Percentiles rank a stretch among this genome's conserved stretches.
Conservation (phyloP, 2,797 vertebrate genomes). For the Steatocranus sp. region DNA sequence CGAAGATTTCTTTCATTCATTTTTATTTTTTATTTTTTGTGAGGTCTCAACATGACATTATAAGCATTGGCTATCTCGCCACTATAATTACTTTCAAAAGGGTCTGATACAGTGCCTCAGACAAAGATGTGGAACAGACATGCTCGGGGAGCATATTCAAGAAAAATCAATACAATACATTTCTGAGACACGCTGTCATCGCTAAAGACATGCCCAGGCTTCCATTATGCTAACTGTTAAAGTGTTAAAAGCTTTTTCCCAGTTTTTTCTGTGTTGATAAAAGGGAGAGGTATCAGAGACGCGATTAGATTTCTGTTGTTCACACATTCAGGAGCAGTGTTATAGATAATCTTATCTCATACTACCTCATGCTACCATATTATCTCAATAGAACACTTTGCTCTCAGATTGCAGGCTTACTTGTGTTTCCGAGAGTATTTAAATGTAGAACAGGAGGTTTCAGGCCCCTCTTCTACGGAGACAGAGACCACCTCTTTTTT, state of each 20-base stretch:
- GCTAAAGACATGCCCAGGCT: slow-evolving; percentile 1
- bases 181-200: slow-evolving; percentile 33
- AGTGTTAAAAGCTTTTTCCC: slow-evolving; percentile 30
- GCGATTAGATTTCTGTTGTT: slow-evolving; percentile 13
- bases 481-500: background rate
- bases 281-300: background rate
- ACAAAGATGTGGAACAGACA: slow-evolving; percentile 28
- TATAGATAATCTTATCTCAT: slow-evolving; percentile 1
- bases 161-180: slow-evolving; percentile 56
- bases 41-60: slow-evolving; percentile 26
- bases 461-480: background rate
- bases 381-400: background rate
- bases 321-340: background rate
- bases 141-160: slow-evolving; percentile 19
- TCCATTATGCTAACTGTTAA: slow-evolving; percentile 22
- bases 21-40: background rate
- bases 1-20: slow-evolving; percentile 11
- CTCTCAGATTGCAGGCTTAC: background rate
- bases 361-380: background rate
- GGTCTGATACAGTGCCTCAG: slow-evolving; percentile 2
- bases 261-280: background rate
- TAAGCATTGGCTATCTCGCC: slow-evolving; percentile 20
- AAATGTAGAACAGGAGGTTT: background rate
- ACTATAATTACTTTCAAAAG: slow-evolving; percentile 34
- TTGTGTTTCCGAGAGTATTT: background rate